Conservation (phyloP, 2,888 invertebrate genomes). For the Pterobdella sp. region DNA sequence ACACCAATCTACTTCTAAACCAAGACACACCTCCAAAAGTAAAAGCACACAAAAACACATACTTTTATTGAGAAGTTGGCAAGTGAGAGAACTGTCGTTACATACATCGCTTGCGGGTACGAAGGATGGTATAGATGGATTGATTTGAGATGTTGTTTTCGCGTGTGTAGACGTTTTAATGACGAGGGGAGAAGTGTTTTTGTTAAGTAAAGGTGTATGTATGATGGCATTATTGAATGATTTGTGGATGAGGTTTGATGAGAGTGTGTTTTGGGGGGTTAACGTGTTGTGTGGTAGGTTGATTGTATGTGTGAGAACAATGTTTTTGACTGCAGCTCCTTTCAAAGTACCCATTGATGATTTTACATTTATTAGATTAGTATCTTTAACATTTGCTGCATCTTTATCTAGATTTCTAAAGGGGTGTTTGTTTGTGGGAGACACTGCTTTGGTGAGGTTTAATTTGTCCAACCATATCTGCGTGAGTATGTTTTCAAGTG, state of each 20-base stretch:
- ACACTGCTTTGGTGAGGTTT: neutral
- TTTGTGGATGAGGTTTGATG: neutral
- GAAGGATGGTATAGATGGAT: neutral
- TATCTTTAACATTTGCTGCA: no score
- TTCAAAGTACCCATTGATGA: no score
- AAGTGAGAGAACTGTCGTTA: neutral
- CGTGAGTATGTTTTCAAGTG: no score
- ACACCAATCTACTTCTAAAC: no score
- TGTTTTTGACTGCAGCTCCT: no score
- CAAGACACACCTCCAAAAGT: no score
- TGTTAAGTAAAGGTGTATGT: no score
- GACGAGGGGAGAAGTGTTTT: no score
- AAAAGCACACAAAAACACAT: no score
- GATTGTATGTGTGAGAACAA: neutral
- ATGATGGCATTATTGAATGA: neutral
- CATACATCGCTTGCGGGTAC: neutral
- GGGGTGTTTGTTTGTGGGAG: neutral
- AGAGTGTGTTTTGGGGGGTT: neutral
- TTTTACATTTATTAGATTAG: no score
- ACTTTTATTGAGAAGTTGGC: conserved; percentile 6
- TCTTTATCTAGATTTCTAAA: neutral
- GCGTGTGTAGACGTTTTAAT: no score
- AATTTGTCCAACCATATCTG: conserved; percentile 7
- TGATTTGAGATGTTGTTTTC: no score
- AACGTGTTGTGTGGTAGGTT: neutral